Percentiles rank a stretch among this genome's conserved stretches.
Evolutionary conservation across 2,797 vertebrate genomes (phyloP).

Genomic region (Vireo griseus): DNA sequence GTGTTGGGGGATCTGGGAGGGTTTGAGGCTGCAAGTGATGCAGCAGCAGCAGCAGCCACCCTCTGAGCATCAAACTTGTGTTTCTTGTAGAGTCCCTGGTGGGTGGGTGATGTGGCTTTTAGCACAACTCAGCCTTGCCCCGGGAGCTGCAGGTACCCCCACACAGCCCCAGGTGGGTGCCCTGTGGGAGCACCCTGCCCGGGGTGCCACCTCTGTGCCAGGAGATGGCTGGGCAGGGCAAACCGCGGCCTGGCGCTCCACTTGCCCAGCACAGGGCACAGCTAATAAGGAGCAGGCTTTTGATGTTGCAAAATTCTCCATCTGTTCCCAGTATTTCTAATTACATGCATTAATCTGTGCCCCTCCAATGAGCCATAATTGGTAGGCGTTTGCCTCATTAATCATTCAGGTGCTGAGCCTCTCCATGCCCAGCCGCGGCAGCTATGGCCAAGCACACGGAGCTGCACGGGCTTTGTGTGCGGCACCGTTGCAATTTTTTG

Average conservation of each 20-base stretch:
- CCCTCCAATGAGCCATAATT: conserved; percentile 39
- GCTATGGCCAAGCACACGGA: not conserved
- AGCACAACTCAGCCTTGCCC: not conserved
- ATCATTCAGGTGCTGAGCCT: not conserved
- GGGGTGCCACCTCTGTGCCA: not conserved
- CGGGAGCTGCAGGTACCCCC: not conserved
- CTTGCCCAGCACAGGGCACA: rapidly evolving
- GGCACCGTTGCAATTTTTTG: not conserved
- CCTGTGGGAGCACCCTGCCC: not conserved
- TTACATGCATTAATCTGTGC: conserved; percentile 6
- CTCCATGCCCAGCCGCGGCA: not conserved
- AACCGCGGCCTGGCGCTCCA: rapidly evolving
- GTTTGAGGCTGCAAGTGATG: no score
- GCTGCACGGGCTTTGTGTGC: not conserved
- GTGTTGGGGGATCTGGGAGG: rapidly evolving
- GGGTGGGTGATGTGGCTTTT: not conserved
- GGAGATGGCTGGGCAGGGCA: not conserved
- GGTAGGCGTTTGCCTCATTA: conserved; percentile 22
- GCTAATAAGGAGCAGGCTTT: not conserved
- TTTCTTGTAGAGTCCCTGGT: rapidly evolving
- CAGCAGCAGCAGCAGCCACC: not conserved
- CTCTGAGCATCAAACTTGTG: rapidly evolving
- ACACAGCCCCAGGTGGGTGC: rapidly evolving
- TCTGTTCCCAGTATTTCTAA: conserved; percentile 40
- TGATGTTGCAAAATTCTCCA: conserved; percentile 40